Conservation (phyloP, 2,113 vertebrate species). For the Odocoileus hemionus region DNA sequence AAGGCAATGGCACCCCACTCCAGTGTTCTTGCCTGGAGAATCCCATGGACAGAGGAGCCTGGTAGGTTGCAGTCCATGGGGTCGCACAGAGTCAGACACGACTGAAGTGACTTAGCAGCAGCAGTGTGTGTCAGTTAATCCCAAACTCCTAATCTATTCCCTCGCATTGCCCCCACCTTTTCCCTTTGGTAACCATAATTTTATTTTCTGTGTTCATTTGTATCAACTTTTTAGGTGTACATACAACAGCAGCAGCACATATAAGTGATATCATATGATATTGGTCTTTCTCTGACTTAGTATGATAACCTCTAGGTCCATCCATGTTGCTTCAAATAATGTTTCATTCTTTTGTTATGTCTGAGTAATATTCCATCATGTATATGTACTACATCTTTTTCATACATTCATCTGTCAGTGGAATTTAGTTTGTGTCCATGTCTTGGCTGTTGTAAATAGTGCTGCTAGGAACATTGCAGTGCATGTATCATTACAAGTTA, state of each 20-base stretch:
- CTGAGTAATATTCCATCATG: not conserved
- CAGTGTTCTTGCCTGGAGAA: no score
- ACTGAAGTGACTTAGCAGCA: no score
- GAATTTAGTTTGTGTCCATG: not conserved
- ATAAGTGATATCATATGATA: not conserved
- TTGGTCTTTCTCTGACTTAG: not conserved
- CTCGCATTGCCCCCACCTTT: not conserved
- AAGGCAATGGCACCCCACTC: no score
- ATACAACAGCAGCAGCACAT: not conserved
- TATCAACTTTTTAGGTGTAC: not conserved
- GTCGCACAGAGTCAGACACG: no score
- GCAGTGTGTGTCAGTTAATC: not conserved
- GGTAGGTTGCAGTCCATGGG: no score
- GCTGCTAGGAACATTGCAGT: not conserved
- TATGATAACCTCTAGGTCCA: not conserved
- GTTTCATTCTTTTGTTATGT: not conserved
- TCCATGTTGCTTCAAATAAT: not conserved
- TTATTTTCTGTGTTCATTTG: not conserved
- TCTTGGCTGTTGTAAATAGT: not conserved
- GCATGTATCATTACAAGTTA: not conserved
- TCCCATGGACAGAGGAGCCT: no score
- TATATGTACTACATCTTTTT: not conserved
- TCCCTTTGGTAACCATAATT: not conserved
- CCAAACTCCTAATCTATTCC: not conserved
- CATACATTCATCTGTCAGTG: not conserved